phyloP scores from a whole-genome alignment of 2,797 vertebrate genomes.

The Rhyacichthys aspro region DNA sequence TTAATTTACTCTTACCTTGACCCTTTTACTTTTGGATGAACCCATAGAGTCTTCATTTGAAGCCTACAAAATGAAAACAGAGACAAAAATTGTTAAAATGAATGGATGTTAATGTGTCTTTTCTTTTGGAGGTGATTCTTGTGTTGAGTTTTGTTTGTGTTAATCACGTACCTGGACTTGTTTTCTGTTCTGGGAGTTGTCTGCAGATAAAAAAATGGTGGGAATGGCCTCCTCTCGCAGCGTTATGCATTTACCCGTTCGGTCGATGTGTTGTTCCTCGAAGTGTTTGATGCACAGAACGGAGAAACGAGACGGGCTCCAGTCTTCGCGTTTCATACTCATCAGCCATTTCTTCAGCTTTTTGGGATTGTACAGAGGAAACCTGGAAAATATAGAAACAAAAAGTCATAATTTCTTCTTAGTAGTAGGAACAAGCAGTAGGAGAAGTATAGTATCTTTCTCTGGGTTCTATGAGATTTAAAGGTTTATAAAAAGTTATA shows the following conservation, averaged over 20 bases:
- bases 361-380: slow-evolving; percentile 66
- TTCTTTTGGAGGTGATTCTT: too few species aligned
- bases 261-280: slow-evolving; percentile 63
- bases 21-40: slow-evolving; percentile 24
- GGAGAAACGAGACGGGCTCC: slow-evolving; percentile 71
- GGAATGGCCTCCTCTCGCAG: slow-evolving; percentile 70
- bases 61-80: slow-evolving; percentile 29
- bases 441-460: too few species aligned
- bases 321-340: slow-evolving; percentile 71
- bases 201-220: slow-evolving; percentile 63
- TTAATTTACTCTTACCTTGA: slow-evolving; percentile 49
- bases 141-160: not conserved
- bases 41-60: slow-evolving; percentile 10
- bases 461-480: too few species aligned
- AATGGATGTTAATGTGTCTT: not conserved
- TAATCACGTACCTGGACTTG: slow-evolving; percentile 31
- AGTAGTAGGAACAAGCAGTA: too few species aligned
- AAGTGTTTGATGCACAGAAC: slow-evolving; percentile 72
- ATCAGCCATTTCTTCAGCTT: slow-evolving; percentile 71
- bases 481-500: too few species aligned
- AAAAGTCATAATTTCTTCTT: not conserved
- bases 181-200: slow-evolving; percentile 36
- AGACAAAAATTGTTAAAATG: not conserved
- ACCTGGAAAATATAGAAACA: slow-evolving; percentile 42
- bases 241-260: slow-evolving; percentile 60